Conservation (phyloP, 2,113 vertebrate species). For the Tychaedon coryphoeus region DNA sequence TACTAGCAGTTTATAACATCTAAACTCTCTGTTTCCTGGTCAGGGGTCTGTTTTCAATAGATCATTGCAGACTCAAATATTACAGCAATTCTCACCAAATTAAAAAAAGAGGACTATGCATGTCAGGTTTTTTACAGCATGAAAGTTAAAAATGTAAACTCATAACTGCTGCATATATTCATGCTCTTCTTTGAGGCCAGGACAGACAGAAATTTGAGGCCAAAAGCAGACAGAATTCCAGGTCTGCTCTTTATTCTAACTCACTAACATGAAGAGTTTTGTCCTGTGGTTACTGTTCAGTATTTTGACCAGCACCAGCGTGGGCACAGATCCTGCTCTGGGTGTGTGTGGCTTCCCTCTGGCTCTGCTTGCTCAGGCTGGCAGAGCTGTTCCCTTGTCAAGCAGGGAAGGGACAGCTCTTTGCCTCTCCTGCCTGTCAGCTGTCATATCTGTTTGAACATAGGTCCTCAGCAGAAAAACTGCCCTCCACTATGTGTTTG, state of each 20-base stretch:
- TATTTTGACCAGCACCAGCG: background rate
- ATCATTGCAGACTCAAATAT: background rate
- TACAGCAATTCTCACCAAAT: constrained; percentile 3
- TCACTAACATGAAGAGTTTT: background rate
- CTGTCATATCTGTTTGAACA: background rate
- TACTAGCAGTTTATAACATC: constrained; percentile 12
- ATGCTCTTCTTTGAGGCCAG: background rate
- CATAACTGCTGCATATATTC: background rate
- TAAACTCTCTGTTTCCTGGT: constrained; percentile 33
- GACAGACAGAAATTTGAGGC: background rate
- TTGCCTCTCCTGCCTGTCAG: background rate
- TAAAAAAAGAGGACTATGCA: background rate
- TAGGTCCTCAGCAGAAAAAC: background rate
- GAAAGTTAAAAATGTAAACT: background rate
- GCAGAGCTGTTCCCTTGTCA: background rate
- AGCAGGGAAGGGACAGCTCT: background rate
- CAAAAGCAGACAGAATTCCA: background rate
- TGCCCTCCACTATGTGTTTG: background rate
- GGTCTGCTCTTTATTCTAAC: background rate
- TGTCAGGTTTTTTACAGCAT: background rate
- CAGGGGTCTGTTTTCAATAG: constrained; percentile 25
- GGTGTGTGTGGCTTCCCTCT: background rate
- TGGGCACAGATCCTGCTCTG: background rate
- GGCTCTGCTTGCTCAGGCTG: background rate
- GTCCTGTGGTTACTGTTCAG: background rate